Evolutionary conservation across 2,888 invertebrate species (phyloP).

Genomic region (Drosophila paranaensis): DNA sequence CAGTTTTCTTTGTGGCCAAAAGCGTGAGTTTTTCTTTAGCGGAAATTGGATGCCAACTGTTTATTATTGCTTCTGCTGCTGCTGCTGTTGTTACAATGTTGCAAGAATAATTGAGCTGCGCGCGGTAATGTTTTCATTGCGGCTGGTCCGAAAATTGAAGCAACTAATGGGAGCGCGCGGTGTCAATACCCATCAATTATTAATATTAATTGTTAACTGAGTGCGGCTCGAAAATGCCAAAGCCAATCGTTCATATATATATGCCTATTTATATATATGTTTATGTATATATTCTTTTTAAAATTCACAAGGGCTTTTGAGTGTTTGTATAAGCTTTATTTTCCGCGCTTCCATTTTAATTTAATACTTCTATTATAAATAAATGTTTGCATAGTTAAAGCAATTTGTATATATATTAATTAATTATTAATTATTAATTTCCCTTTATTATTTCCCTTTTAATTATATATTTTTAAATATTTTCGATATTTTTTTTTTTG

Average conservation of each 20-base stretch:
- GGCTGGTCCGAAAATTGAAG: not conserved
- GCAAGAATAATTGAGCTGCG: slow-evolving; percentile 30
- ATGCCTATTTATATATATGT: not conserved
- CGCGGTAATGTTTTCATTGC: slow-evolving; percentile 2
- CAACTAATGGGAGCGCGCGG: slow-evolving; percentile 13
- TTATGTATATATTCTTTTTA: not conserved
- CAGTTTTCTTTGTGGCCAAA: slow-evolving; percentile 36
- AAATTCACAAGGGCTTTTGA: not conserved
- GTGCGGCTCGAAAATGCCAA: not conserved
- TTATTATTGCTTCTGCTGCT: not conserved
- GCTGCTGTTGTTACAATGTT: slow-evolving; percentile 20
- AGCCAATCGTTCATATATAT: not conserved
- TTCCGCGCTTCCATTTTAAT: not conserved
- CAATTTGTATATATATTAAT: too few species aligned
- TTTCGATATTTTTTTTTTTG: too few species aligned
- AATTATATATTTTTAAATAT: not conserved
- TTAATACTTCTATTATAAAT: not conserved
- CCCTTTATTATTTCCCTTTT: too few species aligned
- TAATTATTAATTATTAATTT: too few species aligned
- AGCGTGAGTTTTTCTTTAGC: slow-evolving; percentile 28
- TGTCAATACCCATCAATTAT: slow-evolving; percentile 32
- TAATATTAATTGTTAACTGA: slow-evolving; percentile 19
- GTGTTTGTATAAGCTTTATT: not conserved
- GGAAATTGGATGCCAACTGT: slow-evolving; percentile 43
- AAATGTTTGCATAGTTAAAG: not conserved